Percentiles rank a stretch among this genome's conserved stretches.
Conservation (phyloP, 2,888 invertebrate genomes). For the Chirona hameri region DNA sequence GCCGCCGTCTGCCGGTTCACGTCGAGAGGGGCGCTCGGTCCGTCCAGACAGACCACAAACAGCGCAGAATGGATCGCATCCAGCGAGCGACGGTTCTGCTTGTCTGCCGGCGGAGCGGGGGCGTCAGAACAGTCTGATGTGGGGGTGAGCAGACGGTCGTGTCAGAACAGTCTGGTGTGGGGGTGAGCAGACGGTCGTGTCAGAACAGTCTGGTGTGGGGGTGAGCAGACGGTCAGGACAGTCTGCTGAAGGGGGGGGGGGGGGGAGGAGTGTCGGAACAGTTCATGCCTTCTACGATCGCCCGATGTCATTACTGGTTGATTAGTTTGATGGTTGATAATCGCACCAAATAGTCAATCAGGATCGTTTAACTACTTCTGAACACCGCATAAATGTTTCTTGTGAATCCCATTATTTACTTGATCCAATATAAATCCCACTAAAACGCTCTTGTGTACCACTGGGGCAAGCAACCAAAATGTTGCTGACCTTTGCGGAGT, state of each 20-base stretch:
- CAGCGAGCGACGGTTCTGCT: constrained; percentile 46
- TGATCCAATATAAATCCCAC: too few species aligned
- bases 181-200: background rate
- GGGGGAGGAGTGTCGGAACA: too few species aligned
- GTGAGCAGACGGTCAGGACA: background rate
- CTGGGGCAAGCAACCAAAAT: too few species aligned
- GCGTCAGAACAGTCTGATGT: background rate
- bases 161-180: background rate
- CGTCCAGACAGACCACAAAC: constrained; percentile 52
- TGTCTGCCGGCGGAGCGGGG: constrained; percentile 28
- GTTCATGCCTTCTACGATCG: too few species aligned
- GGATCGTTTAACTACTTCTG: too few species aligned
- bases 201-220: background rate
- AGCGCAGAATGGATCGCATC: constrained; percentile 50
- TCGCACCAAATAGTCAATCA: background rate
- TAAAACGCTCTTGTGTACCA: too few species aligned
- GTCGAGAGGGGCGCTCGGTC: constrained; percentile 41
- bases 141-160: background rate
- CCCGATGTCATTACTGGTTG: too few species aligned
- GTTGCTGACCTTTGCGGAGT: constrained; percentile 41
- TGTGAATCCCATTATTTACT: too few species aligned
- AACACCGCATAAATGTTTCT: too few species aligned
- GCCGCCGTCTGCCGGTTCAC: constrained; percentile 41
- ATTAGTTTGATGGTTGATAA: too few species aligned
- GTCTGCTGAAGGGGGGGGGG: background rate